phyloP scores from a whole-genome alignment of 2,113 vertebrate genomes.

The Gallinago media region DNA sequence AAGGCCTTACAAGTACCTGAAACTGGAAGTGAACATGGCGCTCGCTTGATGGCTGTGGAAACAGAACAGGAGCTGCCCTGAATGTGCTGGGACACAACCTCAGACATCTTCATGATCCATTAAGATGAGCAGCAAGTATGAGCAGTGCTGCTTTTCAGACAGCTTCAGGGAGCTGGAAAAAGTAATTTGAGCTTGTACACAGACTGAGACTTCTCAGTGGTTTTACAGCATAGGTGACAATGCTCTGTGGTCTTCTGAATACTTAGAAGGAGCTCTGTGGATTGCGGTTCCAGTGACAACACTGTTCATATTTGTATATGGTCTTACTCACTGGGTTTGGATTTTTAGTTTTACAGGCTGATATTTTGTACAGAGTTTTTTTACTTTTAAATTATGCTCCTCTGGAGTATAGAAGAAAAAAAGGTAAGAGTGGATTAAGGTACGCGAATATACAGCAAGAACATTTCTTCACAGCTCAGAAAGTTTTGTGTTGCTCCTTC shows the following conservation, averaged over 20 bases:
- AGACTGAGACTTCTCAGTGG: not conserved
- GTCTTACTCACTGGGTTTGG: not conserved
- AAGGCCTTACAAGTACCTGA: not conserved
- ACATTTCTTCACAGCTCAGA: not conserved
- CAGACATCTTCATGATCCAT: fast-evolving
- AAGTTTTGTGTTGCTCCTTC: not conserved
- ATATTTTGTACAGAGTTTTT: not conserved
- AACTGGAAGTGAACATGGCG: fast-evolving
- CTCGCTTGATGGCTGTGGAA: fast-evolving
- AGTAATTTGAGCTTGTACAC: fast-evolving
- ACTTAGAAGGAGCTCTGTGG: not conserved
- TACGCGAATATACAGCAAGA: not conserved
- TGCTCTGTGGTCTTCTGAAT: not conserved
- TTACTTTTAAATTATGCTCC: not conserved
- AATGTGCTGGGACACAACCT: fast-evolving
- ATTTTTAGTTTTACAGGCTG: not conserved
- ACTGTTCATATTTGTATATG: fast-evolving
- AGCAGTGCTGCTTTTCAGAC: not conserved
- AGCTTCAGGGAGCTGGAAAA: not conserved
- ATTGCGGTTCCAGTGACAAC: not conserved
- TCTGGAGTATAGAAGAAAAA: not conserved
- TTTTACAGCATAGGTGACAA: not conserved
- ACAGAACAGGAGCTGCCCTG: not conserved
- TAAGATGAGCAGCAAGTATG: not conserved
- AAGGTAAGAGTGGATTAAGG: not conserved